phyloP scores from a whole-genome alignment of 2,113 vertebrate species.

The Pedetes capensis region DNA sequence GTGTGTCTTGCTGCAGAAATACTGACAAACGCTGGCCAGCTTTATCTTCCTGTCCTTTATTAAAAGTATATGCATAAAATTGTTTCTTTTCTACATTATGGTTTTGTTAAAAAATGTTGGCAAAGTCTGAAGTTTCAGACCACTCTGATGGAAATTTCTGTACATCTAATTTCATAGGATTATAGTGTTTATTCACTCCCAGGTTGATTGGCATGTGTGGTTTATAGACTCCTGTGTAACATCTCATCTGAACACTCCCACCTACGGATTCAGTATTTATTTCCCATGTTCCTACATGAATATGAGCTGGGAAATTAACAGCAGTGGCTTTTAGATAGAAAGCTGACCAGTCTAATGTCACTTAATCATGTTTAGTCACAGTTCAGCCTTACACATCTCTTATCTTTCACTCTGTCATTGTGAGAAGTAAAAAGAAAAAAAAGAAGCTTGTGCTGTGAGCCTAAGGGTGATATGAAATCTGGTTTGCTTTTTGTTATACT shows the following conservation, averaged over 20 bases:
- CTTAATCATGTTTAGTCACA: not conserved
- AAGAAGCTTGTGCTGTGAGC: not conserved
- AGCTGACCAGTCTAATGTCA: not conserved
- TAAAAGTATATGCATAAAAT: slow-evolving; percentile 60
- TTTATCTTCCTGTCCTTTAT: slow-evolving; percentile 62
- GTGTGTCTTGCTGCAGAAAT: slow-evolving; percentile 54
- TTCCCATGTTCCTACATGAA: not conserved
- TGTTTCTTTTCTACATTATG: slow-evolving; percentile 35
- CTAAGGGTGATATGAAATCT: not conserved
- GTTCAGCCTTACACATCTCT: slow-evolving; percentile 2
- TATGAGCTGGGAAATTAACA: slow-evolving; percentile 27
- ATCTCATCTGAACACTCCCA: not conserved
- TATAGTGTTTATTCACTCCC: slow-evolving; percentile 6
- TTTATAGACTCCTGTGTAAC: not conserved
- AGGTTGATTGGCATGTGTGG: not conserved
- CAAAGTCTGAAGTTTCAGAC: slow-evolving; percentile 30
- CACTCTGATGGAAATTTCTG: not conserved
- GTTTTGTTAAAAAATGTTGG: slow-evolving; percentile 26
- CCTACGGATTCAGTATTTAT: not conserved
- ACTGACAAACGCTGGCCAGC: slow-evolving; percentile 44
- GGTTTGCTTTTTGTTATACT: not conserved
- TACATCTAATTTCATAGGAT: not conserved
- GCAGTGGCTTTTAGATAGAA: slow-evolving; percentile 44
- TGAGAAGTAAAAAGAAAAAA: not conserved
- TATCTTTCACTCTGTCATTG: slow-evolving; percentile 21